Base-by-base conservation (phyloP, 2,113 vertebrate species). In the Gavia stellata region DNA sequence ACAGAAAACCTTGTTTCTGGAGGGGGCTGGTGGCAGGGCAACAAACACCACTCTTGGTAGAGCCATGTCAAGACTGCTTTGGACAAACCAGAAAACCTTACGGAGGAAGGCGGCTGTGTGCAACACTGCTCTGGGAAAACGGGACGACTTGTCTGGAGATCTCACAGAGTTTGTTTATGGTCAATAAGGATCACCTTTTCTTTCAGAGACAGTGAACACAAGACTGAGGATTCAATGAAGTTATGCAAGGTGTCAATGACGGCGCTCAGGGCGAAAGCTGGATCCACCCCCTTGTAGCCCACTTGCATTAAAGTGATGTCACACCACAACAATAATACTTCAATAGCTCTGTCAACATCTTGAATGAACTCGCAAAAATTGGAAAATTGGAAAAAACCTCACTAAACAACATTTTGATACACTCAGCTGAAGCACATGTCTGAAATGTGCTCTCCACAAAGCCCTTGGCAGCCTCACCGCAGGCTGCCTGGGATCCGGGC, bases 391-490 rank as follows among this genome's bases (percentile, higher is more conserved):
- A 55, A 21, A 89, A 77, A 71, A 25, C 1, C 29, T 2, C 4
- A 33, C 63, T 50, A 34, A 92, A 53, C 17, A 49, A 56, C 12
- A 36, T 68, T 71, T 38, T 58, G 40, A 74, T 33, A 70, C 4
- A 10, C 16, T 70, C n/a, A 74, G 79, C 20, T 58, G 38, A 96
- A 93, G 59, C 36, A 45, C 0, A 0, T 47, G 72, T 91, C 56
- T 0, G 0, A 81, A 86, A 74, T 8, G 31, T 0, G 0, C 49
- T 79, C 40, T 78, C 55, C 21, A 29, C 62, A 44, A 89, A 89
- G 53, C 24, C 49, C 38, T 23, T 80, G 67, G 59, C 53, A 93
- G 62, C 38, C 62, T 34, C 31, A 72, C 19, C 1, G 2, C 42
- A 66, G 58, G 58, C 40, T 72, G 65, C n/a, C n/a, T 0, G 5